Evolutionary conservation across 2,797 vertebrate genomes (phyloP), one percentile per base, ranked within the genome.

Genomic region (Etheostoma perlongum): DNA sequence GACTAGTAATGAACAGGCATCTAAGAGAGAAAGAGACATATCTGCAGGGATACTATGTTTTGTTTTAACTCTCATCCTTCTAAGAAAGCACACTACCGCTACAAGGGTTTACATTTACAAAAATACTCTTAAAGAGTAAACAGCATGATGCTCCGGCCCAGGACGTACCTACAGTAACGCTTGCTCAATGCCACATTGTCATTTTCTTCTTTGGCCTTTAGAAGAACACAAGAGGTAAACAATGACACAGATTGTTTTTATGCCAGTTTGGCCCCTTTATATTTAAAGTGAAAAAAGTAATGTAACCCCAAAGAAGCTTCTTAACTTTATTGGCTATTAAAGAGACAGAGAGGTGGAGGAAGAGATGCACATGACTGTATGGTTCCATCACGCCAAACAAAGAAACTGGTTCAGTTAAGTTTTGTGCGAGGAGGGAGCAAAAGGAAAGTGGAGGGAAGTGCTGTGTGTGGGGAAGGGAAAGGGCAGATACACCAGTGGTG

Each of bases 381-480:
- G 4, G 51, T 77, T 72, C 66, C 13, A 55, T 75, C 16, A 18
- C 5, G 2, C 30, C 48, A 52, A 60, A 30, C 51, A 27, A 36
- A 67, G 63, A 46, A 75, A 36, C 44, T 21, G 42, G 65, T 81
- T 80, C 4, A 59, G 4, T 48, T 55, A 3, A 77, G 85, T 74
- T 83, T 21, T 30, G 61, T 77, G 65, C 49, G 54, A 19, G 61
- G 19, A 53, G 57, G 55, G 40, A 48, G 53, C 11, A 54, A 65
- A 66, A 73, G 6, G 59, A 63, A 64, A 73, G 83, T 76, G 83
- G 73, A 72, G 78, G 68, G 69, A 74, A 79, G 79, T 70, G 76
- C 54, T 61, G 46, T 0, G 21, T 69, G 72, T 74, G 83, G 78
- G 75, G 81, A 73, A 74, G 74, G 74, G 52, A 87, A 72, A 81